These are phyloP conservation scores for Belgica antarctica DNA, from an alignment of 2,888 invertebrate species.

Conservation along the genomic window DNA sequence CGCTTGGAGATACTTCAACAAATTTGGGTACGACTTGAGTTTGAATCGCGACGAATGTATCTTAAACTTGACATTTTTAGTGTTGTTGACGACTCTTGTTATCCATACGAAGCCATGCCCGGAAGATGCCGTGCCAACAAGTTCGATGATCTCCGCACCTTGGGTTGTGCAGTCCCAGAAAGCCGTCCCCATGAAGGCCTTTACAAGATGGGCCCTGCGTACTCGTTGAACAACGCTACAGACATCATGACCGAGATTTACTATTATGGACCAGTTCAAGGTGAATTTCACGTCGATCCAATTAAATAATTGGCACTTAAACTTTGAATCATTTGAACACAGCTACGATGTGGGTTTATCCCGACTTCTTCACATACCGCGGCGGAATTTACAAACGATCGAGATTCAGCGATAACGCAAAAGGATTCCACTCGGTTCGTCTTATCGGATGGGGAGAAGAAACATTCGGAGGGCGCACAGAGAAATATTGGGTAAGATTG, in stretches of 20 bases:
- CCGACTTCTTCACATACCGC: slow-evolving; percentile 89
- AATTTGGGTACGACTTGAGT: slow-evolving; percentile 70
- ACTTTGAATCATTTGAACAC: slow-evolving; percentile 49
- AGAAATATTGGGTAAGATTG: slow-evolving; percentile 80
- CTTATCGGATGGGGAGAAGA: slow-evolving; percentile 92
- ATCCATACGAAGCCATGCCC: slow-evolving; percentile 69
- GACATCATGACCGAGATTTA: slow-evolving; percentile 92
- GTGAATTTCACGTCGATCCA: slow-evolving; percentile 54
- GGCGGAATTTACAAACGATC: slow-evolving; percentile 78
- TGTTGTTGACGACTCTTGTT: slow-evolving; percentile 80
- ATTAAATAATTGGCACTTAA: not conserved
- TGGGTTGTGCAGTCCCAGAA: slow-evolving; percentile 59
- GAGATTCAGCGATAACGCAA: slow-evolving; percentile 58
- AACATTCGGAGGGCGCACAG: slow-evolving; percentile 57
- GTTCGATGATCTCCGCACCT: slow-evolving; percentile 55
- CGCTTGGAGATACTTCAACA: slow-evolving; percentile 86
- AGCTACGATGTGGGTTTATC: slow-evolving; percentile 86
- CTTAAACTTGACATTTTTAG: slow-evolving; percentile 57
- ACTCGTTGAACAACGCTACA: slow-evolving; percentile 68
- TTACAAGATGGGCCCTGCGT: slow-evolving; percentile 74
- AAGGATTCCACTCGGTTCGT: slow-evolving; percentile 85
- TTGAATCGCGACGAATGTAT: too few species aligned
- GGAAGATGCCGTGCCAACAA: slow-evolving; percentile 66
- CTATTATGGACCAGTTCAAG: slow-evolving; percentile 90
- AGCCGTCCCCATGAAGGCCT: slow-evolving; percentile 60